Evolutionary conservation across 2,113 vertebrate genomes (phyloP), one percentile per base, ranked within the genome.

Genomic region (Thryonomys swinderianus): DNA sequence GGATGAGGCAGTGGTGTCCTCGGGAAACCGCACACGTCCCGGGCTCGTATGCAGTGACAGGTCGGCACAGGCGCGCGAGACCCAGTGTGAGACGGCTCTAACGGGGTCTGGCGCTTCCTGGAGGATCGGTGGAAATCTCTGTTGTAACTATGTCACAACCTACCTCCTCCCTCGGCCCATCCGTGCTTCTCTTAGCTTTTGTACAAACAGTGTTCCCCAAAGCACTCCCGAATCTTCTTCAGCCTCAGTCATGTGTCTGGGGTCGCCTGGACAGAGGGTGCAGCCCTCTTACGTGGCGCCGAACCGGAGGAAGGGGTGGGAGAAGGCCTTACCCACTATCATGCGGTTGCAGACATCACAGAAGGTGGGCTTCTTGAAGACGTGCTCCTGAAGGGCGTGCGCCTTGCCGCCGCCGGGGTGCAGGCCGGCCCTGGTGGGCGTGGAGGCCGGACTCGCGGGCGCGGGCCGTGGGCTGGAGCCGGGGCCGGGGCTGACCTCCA

Each of bases 261-360:
- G 7, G 57, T 20, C 7, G 27, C 71, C 25, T 14, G 34, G 64
- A 64, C 78, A 30, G 5, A 2, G 2, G 59, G 17, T 5, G 53
- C 1, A 17, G 18, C 23, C 9, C 25, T 55, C 34, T 67, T 9
- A 45, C 12, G 30, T 32, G 53, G 23, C 0, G 0, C 2, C 14
- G 53, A 12, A 34, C 53, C 30, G 40, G 69, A 18, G 80, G 21
- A 21, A 57, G 13, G n/a, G 69, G 1, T 3, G 0, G 86, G 20
- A 80, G 48, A 30, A 34, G 32, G 1, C 0, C 99, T 99, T 99
- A 99, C 99, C 99, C 98, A 99, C 99, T 91, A 99, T 99, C 99
- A 99, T 99, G 98, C 99, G 99, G 98, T 99, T 99, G 99, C 99
- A 99, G 98, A 99, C 98, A 0, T 99, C 99, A 14, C 99, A 99